Percentiles rank a stretch among this genome's conserved stretches.
Conservation (phyloP, 2,888 invertebrate species). For the Drosophila vallismaia region DNA sequence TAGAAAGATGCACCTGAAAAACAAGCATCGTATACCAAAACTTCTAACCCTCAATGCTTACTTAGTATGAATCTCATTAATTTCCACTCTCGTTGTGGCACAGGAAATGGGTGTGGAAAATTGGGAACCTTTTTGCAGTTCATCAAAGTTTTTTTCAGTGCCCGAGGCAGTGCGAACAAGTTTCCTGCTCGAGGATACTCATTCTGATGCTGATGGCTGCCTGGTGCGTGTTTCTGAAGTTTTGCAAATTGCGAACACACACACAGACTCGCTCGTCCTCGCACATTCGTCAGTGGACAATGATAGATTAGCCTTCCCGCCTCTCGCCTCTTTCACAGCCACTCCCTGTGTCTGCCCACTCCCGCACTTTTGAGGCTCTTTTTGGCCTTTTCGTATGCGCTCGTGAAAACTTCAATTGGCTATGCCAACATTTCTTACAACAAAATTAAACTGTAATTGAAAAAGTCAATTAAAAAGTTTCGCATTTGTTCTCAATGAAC, state of each 20-base stretch:
- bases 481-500: conserved; percentile 58
- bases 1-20: conserved; percentile 4
- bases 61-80: not conserved
- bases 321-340: not conserved
- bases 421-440: conserved; percentile 67
- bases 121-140: not conserved
- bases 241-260: conserved; percentile 67
- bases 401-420: conserved; percentile 67
- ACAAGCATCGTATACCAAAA: not conserved
- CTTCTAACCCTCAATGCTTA: not conserved
- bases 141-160: conserved; percentile 10
- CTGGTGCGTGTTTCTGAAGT: conserved; percentile 71
- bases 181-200: conserved; percentile 14
- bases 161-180: conserved; percentile 10
- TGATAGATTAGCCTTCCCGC: conserved; percentile 60
- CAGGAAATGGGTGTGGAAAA: too few species aligned
- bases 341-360: not conserved
- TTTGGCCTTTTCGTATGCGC: conserved; percentile 27
- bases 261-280: conserved; percentile 10
- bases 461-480: conserved; percentile 79
- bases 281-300: conserved; percentile 54
- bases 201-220: conserved; percentile 33
- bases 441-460: conserved; percentile 78
- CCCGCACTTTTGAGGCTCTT: conserved; percentile 3
- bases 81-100: not conserved